Conservation (phyloP, 2,888 invertebrate species). For the Hyalella azteca region DNA sequence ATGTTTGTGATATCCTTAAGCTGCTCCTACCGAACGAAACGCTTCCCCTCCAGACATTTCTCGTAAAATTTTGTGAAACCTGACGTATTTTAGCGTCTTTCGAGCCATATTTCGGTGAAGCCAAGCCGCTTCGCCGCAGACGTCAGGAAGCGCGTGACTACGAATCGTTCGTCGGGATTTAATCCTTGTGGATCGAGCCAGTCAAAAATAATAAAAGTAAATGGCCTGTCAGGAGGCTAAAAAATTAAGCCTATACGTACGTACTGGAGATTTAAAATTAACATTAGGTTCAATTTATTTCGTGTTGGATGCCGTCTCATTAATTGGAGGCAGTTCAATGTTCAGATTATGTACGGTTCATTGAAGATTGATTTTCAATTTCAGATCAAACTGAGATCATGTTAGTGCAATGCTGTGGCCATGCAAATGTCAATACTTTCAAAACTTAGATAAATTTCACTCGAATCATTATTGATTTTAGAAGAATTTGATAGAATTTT, state of each 20-base stretch:
- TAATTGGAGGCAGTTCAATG: too few species aligned
- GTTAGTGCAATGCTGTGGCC: too few species aligned
- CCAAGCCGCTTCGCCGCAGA: background rate
- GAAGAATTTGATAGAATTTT: too few species aligned
- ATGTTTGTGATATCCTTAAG: conserved; percentile 27
- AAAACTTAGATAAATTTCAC: too few species aligned
- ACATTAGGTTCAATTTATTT: too few species aligned
- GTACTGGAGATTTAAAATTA: too few species aligned
- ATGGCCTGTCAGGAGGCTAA: background rate
- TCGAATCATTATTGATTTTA: too few species aligned
- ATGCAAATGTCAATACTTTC: too few species aligned
- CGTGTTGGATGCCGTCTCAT: too few species aligned
- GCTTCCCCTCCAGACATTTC: conserved; percentile 16
- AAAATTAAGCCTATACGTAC: background rate
- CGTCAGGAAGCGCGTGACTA: conserved; percentile 28
- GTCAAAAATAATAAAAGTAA: conserved; percentile 12
- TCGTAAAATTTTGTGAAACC: conserved; percentile 37
- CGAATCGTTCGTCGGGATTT: conserved; percentile 34
- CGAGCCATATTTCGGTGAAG: conserved; percentile 12
- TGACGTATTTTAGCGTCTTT: conserved; percentile 30
- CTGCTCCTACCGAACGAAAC: conserved; percentile 10
- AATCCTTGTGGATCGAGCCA: conserved; percentile 28
- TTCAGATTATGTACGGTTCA: too few species aligned
- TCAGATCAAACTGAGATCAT: too few species aligned
- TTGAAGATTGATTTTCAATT: too few species aligned